These are phyloP conservation scores for Acanthornis magna DNA, from an alignment of 2,797 vertebrate genomes.

Conservation along the genomic window DNA sequence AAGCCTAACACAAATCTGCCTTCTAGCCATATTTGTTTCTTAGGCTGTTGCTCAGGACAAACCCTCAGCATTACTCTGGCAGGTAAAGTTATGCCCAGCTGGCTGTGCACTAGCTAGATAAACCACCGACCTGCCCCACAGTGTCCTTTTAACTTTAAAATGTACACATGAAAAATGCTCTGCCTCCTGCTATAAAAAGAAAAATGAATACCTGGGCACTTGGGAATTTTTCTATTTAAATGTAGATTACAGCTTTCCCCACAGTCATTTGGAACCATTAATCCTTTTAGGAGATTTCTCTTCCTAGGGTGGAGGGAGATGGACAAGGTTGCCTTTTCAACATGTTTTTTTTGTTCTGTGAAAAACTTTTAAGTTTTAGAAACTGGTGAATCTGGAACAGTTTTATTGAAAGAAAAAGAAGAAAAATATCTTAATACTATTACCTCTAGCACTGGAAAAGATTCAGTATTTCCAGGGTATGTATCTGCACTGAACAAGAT, in stretches of 20 bases:
- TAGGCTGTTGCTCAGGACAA: not conserved
- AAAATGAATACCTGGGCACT: not conserved
- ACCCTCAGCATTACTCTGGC: not conserved
- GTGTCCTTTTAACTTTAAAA: constrained; percentile 35
- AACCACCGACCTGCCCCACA: not conserved
- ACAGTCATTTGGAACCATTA: constrained; percentile 13
- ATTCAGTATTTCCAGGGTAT: not conserved
- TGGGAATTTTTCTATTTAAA: constrained; percentile 42
- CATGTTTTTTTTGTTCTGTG: not conserved
- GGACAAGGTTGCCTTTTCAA: not conserved
- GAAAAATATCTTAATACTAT: not conserved
- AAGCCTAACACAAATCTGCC: not conserved
- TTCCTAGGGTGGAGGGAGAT: not conserved
- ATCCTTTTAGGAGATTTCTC: constrained; percentile 30
- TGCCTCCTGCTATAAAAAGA: not conserved
- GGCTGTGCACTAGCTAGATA: not conserved
- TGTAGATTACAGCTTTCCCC: constrained; percentile 25
- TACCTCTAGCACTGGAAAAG: not conserved
- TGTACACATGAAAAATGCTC: not conserved
- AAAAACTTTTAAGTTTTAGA: not conserved
- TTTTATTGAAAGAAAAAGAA: not conserved
- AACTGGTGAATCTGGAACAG: not conserved
- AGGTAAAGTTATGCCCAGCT: not conserved
- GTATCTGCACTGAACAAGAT: not conserved
- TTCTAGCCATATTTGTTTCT: not conserved